A percentile compares a stretch with the other conserved stretches of the same genome.
Conservation (phyloP, 2,113 vertebrate species). For the Podocnemis expansa region DNA sequence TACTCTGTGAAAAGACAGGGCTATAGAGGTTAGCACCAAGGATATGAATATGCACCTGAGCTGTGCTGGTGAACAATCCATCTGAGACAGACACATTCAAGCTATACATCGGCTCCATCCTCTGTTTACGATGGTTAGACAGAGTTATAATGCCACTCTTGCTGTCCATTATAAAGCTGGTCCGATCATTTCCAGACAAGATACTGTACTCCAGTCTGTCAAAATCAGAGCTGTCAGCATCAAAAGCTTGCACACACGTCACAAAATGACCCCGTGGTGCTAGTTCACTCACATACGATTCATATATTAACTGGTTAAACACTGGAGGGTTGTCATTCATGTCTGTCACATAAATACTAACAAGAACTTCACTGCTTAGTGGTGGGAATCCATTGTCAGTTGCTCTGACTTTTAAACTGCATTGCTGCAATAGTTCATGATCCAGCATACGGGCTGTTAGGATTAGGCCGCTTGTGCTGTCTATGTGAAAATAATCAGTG, state of each 20-base stretch:
- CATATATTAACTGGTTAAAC: conserved; percentile 96
- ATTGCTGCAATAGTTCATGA: conserved; percentile 88
- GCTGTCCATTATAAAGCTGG: conserved; percentile 91
- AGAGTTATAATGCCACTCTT: conserved; percentile 88
- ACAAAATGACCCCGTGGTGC: conserved; percentile 95
- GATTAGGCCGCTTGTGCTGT: conserved; percentile 94
- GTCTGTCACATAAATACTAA: conserved; percentile 89
- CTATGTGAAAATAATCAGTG: conserved; percentile 97
- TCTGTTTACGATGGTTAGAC: conserved; percentile 88
- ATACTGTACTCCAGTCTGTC: conserved; percentile 92
- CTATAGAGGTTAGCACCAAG: conserved; percentile 90
- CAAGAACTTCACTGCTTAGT: conserved; percentile 88
- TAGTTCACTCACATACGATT: conserved; percentile 93
- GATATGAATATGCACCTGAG: conserved; percentile 92
- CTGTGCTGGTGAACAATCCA: conserved; percentile 93
- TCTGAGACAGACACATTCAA: conserved; percentile 97
- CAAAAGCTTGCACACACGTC: conserved; percentile 94
- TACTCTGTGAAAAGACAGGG: conserved; percentile 88
- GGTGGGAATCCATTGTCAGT: conserved; percentile 93
- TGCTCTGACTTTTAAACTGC: conserved; percentile 89
- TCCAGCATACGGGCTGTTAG: conserved; percentile 94
- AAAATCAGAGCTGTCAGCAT: conserved; percentile 91
- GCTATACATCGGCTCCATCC: conserved; percentile 91
- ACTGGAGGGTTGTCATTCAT: conserved; percentile 95
- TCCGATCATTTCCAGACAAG: conserved; percentile 92